phyloP scores from a whole-genome alignment of 1,140 invertebrate genomes.

The Cataglyphis hispanica region DNA sequence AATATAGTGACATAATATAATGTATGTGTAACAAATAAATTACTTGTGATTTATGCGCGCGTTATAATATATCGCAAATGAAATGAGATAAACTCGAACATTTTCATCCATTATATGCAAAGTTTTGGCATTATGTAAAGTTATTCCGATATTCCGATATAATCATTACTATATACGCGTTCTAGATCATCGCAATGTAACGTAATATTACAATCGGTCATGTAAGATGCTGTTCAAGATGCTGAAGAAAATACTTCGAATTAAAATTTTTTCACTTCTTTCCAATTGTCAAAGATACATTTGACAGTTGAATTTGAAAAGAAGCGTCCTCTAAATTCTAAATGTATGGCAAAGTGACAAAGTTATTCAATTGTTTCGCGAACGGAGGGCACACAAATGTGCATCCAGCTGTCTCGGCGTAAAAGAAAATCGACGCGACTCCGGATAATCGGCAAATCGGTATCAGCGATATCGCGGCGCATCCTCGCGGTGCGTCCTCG shows the following conservation, averaged over 20 bases:
- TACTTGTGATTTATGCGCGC: constrained; percentile 49
- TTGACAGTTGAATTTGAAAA: not conserved
- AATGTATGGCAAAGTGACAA: not conserved
- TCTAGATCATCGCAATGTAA: not conserved
- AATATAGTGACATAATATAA: constrained; percentile 30
- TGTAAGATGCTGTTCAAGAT: not conserved
- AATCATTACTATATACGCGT: constrained; percentile 19
- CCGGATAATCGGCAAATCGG: constrained; percentile 22
- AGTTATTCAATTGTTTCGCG: not conserved
- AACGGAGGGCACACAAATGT: not conserved
- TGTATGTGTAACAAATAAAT: constrained; percentile 24
- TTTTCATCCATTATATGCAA: constrained; percentile 13
- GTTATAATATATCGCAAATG: constrained; percentile 51
- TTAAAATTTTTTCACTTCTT: not conserved
- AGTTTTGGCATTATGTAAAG: constrained; percentile 48
- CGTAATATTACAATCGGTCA: not conserved
- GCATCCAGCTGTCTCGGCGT: not conserved
- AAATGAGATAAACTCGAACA: constrained; percentile 46
- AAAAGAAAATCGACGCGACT: constrained; percentile 50
- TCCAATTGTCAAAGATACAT: not conserved
- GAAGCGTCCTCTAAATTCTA: not conserved
- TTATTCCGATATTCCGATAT: constrained; percentile 9
- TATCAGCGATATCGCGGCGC: constrained; percentile 37
- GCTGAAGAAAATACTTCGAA: not conserved
- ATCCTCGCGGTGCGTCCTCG: constrained; percentile 51